A percentile compares a stretch with the other conserved stretches of the same genome.
Evolutionary conservation across 2,888 invertebrate genomes (phyloP).

Genomic region (Punctoribates punctum): DNA sequence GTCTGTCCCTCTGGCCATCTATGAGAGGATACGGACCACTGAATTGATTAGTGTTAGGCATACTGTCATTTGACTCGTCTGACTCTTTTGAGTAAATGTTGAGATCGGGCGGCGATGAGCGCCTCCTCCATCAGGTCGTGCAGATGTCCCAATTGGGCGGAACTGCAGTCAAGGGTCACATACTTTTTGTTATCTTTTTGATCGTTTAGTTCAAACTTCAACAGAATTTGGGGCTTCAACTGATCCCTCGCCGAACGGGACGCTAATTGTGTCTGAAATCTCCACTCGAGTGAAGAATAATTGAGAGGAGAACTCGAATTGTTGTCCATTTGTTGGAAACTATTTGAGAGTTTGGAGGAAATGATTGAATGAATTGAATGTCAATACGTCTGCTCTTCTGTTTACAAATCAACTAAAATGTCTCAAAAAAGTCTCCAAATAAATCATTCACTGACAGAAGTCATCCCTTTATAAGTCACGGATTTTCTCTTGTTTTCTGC

Average conservation of each 20-base stretch:
- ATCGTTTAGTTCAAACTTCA: constrained; percentile 28
- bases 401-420: too few species aligned
- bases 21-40: neutral
- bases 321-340: neutral
- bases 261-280: constrained; percentile 23
- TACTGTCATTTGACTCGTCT: neutral
- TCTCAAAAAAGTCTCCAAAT: too few species aligned
- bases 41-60: neutral
- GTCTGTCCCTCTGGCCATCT: too few species aligned
- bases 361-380: neutral
- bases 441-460: too few species aligned
- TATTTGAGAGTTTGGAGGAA: neutral
- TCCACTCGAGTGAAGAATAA: constrained; percentile 36
- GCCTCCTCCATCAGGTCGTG: constrained; percentile 34
- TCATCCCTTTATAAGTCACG: too few species aligned
- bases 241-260: constrained; percentile 19
- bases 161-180: neutral
- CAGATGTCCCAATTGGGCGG: constrained; percentile 11
- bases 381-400: neutral
- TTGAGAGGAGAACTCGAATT: neutral
- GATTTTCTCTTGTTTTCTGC: too few species aligned
- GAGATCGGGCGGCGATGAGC: neutral
- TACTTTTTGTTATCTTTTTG: neutral
- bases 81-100: neutral
- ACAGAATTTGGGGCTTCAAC: constrained; percentile 12